These are phyloP conservation scores for Boleophthalmus pectinirostris DNA, from an alignment of 2,113 vertebrate genomes.

Conservation along the genomic window DNA sequence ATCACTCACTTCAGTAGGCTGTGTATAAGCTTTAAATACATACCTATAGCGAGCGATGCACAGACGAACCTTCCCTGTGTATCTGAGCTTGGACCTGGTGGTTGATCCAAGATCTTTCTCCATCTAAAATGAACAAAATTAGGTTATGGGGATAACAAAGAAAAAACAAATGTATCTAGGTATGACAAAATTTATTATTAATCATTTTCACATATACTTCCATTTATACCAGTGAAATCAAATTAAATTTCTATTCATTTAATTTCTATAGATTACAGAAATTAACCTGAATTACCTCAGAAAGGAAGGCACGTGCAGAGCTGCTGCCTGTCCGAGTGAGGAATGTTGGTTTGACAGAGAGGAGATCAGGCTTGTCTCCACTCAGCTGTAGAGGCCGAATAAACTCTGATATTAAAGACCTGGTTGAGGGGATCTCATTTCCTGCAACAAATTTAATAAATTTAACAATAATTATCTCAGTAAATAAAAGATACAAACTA, in stretches of 20 bases:
- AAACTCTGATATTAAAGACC: constrained; percentile 85
- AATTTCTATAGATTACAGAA: constrained; percentile 8
- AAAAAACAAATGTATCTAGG: too few relatives aligned
- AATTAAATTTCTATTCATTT: too few relatives aligned
- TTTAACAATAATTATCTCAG: constrained; percentile 15
- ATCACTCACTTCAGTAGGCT: neutral
- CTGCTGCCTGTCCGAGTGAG: constrained; percentile 80
- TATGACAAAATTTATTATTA: too few relatives aligned
- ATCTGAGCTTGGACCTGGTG: constrained; percentile 86
- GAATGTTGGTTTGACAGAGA: constrained; percentile 87
- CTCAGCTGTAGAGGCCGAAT: constrained; percentile 85
- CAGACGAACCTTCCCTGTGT: constrained; percentile 92
- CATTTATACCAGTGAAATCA: neutral
- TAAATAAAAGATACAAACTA: neutral
- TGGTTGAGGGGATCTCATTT: constrained; percentile 82
- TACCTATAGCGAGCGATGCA: constrained; percentile 97
- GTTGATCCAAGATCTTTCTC: constrained; percentile 87
- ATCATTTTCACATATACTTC: too few relatives aligned
- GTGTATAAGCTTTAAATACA: constrained; percentile 30
- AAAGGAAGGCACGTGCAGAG: constrained; percentile 84
- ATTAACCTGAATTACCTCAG: constrained; percentile 76
- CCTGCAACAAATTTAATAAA: constrained; percentile 68
- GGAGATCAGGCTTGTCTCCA: constrained; percentile 85
- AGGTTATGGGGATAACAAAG: neutral
- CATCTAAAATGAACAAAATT: constrained; percentile 80